Conservation (phyloP, 2,113 vertebrate genomes). For the Neotragus pygmaeus region DNA sequence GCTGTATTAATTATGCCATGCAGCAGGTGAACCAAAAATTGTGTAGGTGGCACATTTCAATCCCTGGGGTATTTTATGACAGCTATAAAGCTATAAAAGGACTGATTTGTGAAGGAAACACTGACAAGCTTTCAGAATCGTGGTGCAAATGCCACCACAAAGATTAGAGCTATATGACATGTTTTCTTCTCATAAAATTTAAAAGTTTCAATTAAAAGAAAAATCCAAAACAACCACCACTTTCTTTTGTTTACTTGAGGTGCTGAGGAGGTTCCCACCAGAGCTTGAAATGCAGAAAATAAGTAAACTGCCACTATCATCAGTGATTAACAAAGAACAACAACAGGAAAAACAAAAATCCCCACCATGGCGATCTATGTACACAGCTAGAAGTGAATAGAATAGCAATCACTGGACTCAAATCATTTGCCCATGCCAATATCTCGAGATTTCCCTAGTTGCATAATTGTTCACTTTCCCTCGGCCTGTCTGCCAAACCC, state of each 20-base stretch:
- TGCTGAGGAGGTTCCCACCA: background rate
- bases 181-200: constrained; percentile 34
- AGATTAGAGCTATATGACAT: background rate
- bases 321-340: background rate
- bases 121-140: background rate
- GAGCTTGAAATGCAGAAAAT: constrained; percentile 1
- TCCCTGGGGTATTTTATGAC: background rate
- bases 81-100: background rate
- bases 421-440: background rate
- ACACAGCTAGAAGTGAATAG: background rate
- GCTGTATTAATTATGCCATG: background rate
- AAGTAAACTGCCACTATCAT: background rate
- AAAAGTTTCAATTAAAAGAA: constrained; percentile 35
- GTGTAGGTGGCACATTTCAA: background rate
- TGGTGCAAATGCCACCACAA: background rate
- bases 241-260: background rate
- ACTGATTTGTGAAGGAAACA: background rate
- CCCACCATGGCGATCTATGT: background rate
- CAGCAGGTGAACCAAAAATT: background rate
- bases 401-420: background rate
- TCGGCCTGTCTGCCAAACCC: accelerated
- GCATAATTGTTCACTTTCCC: background rate
- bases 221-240: background rate
- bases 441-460: accelerated
- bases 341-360: background rate